Percentiles rank a stretch among this genome's conserved stretches.
Conservation (phyloP, 2,888 invertebrate species). For the Gymnoscelis rufifasciata region DNA sequence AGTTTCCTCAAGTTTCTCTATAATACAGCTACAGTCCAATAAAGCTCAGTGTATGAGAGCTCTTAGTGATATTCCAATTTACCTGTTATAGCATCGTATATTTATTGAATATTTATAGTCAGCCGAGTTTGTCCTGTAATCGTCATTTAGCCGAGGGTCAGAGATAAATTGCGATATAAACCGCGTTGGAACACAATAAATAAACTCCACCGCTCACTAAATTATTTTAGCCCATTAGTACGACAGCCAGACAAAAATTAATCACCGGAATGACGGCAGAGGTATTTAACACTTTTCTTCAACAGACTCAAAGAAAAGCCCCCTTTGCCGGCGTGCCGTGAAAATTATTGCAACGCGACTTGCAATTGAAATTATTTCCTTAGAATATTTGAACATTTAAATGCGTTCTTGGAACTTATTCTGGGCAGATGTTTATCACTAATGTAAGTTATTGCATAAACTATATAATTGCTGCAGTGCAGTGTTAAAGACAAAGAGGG, state of each 20-base stretch:
- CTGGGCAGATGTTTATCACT: neutral
- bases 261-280: slow-evolving; percentile 72
- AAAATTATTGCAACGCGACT: slow-evolving; percentile 25
- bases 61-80: too few relatives aligned
- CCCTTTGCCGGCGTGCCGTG: slow-evolving; percentile 25
- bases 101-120: slow-evolving; percentile 18
- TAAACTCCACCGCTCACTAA: slow-evolving; percentile 68
- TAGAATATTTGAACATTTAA: slow-evolving; percentile 2
- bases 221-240: slow-evolving; percentile 75
- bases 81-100: slow-evolving; percentile 1
- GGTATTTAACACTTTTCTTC: slow-evolving; percentile 69
- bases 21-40: neutral
- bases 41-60: too few relatives aligned
- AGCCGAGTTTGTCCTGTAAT: slow-evolving; percentile 22
- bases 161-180: slow-evolving; percentile 54
- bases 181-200: slow-evolving; percentile 57
- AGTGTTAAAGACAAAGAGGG: too few relatives aligned
- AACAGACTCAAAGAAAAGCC: slow-evolving; percentile 34
- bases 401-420: slow-evolving; percentile 3
- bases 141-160: slow-evolving; percentile 32
- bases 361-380: slow-evolving; percentile 12
- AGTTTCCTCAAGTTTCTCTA: neutral
- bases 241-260: slow-evolving; percentile 73
- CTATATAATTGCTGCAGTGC: neutral
- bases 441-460: neutral